Conservation (phyloP, 2,113 vertebrate genomes). For the Centrocercus urophasianus region DNA sequence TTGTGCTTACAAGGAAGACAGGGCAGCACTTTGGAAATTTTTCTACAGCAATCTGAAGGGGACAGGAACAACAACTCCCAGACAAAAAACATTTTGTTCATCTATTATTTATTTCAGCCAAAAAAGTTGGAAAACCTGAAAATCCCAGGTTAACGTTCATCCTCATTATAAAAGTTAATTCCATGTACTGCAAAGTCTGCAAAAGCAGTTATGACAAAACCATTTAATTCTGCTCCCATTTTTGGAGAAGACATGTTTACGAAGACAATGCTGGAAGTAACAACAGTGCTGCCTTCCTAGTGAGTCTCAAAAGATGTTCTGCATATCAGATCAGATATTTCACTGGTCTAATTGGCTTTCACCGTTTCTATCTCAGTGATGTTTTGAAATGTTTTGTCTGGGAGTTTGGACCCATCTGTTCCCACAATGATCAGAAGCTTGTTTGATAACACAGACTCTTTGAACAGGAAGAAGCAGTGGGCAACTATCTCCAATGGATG, state of each 20-base stretch:
- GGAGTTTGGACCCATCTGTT: slow-evolving; percentile 37
- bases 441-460: slow-evolving; percentile 22
- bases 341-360: slow-evolving; percentile 24
- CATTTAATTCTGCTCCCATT: slow-evolving; percentile 8
- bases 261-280: background rate
- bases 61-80: slow-evolving; percentile 36
- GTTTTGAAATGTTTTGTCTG: slow-evolving; percentile 44
- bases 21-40: background rate
- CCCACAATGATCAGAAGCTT: background rate
- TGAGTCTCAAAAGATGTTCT: background rate
- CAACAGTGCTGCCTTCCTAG: slow-evolving; percentile 7
- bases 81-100: slow-evolving; percentile 24
- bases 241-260: background rate
- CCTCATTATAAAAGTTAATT: background rate
- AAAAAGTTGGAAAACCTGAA: slow-evolving; percentile 13
- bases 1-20: background rate
- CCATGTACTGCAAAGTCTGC: background rate
- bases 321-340: background rate
- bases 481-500: background rate
- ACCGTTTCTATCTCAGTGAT: background rate
- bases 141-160: background rate
- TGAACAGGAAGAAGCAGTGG: slow-evolving; percentile 44
- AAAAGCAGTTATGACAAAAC: background rate
- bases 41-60: background rate
- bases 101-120: slow-evolving; percentile 38